Conservation (phyloP, 2,797 vertebrate species). For the Semotilus atromaculatus region DNA sequence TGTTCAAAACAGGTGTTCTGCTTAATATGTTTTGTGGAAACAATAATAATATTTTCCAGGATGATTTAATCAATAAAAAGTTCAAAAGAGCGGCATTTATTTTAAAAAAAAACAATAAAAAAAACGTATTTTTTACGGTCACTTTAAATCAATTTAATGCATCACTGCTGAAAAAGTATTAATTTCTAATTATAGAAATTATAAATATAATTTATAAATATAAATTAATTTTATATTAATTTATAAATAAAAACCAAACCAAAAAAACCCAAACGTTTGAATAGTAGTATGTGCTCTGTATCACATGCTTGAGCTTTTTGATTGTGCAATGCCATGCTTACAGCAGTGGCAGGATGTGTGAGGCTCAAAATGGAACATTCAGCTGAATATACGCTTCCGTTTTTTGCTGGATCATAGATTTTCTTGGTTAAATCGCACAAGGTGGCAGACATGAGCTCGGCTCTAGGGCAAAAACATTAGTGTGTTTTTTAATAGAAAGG, state of each 20-base stretch:
- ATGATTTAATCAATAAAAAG: background rate
- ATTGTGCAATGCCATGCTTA: too few relatives aligned
- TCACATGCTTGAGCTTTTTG: background rate
- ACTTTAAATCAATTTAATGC: background rate
- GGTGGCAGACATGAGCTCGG: background rate
- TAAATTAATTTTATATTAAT: too few relatives aligned
- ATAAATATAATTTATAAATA: too few relatives aligned
- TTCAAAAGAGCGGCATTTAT: background rate
- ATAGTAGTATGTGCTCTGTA: background rate
- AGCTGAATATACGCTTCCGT: background rate
- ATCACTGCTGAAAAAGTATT: background rate
- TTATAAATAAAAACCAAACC: background rate
- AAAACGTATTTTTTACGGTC: background rate
- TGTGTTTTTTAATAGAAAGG: background rate
- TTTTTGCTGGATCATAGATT: background rate
- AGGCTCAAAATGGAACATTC: background rate
- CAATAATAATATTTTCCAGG: fast-evolving
- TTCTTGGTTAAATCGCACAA: background rate
- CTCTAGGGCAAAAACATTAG: background rate
- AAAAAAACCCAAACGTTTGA: background rate
- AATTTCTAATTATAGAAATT: too few relatives aligned
- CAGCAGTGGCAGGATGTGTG: constrained; percentile 32
- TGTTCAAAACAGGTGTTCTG: background rate
- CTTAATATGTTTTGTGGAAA: background rate
- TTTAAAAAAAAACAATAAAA: too few relatives aligned